Percentiles rank a stretch among this genome's conserved stretches.
Conservation (phyloP, 2,113 vertebrate species). For the Microtus pennsylvanicus region DNA sequence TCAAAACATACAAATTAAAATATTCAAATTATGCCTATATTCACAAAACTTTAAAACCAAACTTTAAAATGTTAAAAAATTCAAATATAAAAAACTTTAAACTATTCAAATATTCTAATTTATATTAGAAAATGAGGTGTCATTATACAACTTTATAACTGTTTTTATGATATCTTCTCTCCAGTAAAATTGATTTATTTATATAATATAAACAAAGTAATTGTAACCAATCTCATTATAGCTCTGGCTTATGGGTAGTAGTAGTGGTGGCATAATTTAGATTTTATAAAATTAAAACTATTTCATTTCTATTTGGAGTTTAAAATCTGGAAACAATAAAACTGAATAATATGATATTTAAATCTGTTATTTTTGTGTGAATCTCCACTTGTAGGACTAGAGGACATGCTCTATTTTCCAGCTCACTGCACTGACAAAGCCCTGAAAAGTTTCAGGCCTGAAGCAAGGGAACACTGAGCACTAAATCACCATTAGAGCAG, state of each 20-base stretch:
- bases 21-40: not conserved
- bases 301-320: not conserved
- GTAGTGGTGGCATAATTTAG: not conserved
- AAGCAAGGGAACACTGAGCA: not conserved
- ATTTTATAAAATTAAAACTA: slow-evolving; percentile 38
- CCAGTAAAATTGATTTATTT: not conserved
- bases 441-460: not conserved
- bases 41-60: not conserved
- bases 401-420: not conserved
- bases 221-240: not conserved
- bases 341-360: not conserved
- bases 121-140: not conserved
- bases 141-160: not conserved
- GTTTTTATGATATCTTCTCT: not conserved
- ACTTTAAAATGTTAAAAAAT: not conserved
- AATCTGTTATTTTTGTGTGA: not conserved
- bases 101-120: not conserved
- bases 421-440: not conserved
- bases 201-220: not conserved
- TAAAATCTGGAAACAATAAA: not conserved
- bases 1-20: not conserved
- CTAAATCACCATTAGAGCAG: not conserved
- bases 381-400: not conserved
- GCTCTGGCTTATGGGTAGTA: not conserved
- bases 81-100: not conserved